These are phyloP conservation scores for Eilema caniola DNA, from an alignment of 2,888 invertebrate genomes.

Conservation along the genomic window DNA sequence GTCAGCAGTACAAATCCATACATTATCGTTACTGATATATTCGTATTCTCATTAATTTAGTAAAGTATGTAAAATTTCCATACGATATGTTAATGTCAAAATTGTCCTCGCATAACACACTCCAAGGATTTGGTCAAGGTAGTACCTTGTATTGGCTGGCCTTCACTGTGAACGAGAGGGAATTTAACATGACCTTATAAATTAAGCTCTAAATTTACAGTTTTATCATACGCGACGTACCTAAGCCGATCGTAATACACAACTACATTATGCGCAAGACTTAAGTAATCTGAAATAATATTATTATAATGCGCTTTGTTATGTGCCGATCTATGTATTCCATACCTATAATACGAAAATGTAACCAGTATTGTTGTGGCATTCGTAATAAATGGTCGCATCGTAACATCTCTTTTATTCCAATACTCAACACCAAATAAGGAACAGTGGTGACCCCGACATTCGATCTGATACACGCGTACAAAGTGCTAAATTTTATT, in stretches of 20 bases:
- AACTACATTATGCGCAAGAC: not conserved
- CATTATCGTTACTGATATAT: constrained; percentile 34
- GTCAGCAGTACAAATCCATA: constrained; percentile 34
- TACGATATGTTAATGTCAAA: constrained; percentile 25
- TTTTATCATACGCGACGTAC: not conserved
- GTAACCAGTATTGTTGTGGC: too few relatives aligned
- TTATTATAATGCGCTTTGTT: not conserved
- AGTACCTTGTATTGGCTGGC: not conserved
- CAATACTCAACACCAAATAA: too few relatives aligned
- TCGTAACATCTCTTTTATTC: too few relatives aligned
- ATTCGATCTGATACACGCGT: too few relatives aligned
- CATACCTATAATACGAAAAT: too few relatives aligned
- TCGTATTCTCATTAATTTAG: constrained; percentile 43
- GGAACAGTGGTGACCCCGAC: too few relatives aligned
- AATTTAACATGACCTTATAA: not conserved
- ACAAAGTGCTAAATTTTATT: too few relatives aligned
- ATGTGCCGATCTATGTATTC: too few relatives aligned
- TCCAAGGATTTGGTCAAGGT: constrained; percentile 8
- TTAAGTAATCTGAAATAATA: not conserved
- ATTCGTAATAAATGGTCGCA: too few relatives aligned
- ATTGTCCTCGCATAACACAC: constrained; percentile 18
- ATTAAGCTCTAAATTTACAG: not conserved
- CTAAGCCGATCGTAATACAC: not conserved
- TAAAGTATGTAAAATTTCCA: constrained; percentile 34
- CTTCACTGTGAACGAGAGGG: not conserved